Conservation (phyloP, 2,888 invertebrate genomes). For the Lutraria lutraria region DNA sequence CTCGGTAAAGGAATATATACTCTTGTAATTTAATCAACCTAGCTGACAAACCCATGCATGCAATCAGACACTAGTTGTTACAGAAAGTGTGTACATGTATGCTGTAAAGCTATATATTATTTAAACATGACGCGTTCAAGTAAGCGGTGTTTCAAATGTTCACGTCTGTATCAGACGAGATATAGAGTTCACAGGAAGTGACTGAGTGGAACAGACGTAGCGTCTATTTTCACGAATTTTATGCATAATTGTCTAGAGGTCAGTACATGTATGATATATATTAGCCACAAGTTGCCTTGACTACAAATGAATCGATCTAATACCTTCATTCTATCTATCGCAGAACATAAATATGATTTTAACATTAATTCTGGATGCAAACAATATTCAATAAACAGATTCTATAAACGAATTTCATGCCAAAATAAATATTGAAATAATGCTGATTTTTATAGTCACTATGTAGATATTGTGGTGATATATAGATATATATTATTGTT, state of each 20-base stretch:
- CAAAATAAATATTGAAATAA: background rate
- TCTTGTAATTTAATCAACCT: background rate
- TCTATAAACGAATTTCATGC: background rate
- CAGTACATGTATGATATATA: background rate
- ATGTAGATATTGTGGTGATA: background rate
- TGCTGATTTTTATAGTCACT: background rate
- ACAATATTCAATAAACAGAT: background rate
- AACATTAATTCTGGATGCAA: no score
- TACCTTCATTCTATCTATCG: no score
- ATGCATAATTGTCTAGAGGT: background rate
- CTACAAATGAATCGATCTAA: background rate
- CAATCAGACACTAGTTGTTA: background rate
- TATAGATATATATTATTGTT: background rate
- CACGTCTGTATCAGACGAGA: background rate
- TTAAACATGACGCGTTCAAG: background rate
- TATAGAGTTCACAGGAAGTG: background rate
- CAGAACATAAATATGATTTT: no score
- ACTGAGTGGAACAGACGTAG: background rate
- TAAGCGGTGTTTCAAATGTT: background rate
- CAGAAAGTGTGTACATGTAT: background rate
- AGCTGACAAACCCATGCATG: background rate
- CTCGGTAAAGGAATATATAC: background rate
- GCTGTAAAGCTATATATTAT: background rate
- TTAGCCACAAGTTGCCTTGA: background rate
- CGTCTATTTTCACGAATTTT: background rate